Percentiles rank a stretch among this genome's conserved stretches.
Conservation (phyloP, 1,140 invertebrate species). For the Augochlora pura region DNA sequence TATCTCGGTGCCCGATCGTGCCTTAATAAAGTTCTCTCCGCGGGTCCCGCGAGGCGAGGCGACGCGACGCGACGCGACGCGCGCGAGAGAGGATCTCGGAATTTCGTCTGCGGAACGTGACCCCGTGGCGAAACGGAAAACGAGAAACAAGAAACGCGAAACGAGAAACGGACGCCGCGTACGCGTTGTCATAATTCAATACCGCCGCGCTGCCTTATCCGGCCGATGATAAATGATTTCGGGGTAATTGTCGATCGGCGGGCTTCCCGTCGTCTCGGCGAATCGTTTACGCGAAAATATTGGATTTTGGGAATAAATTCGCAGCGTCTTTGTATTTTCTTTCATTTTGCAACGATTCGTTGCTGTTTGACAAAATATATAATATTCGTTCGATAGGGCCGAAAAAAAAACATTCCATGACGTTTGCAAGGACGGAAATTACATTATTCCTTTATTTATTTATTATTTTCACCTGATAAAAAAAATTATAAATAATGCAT, state of each 20-base stretch:
- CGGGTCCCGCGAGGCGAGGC: neutral
- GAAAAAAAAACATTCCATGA: too few relatives aligned
- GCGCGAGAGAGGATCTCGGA: conserved; percentile 13
- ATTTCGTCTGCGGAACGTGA: conserved; percentile 41
- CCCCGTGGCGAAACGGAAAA: conserved; percentile 5
- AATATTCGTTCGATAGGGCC: too few relatives aligned
- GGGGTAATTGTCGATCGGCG: neutral
- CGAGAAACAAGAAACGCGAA: neutral
- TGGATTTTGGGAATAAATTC: too few relatives aligned
- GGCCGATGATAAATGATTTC: conserved; percentile 27
- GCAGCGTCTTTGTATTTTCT: too few relatives aligned
- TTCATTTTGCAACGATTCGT: too few relatives aligned
- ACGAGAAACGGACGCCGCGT: neutral
- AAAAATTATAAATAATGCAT: too few relatives aligned
- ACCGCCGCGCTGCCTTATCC: neutral
- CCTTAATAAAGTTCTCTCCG: conserved; percentile 66
- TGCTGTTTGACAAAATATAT: too few relatives aligned
- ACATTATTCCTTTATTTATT: too few relatives aligned
- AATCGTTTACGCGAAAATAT: too few relatives aligned
- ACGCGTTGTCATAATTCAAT: conserved; percentile 36
- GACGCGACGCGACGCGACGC: neutral
- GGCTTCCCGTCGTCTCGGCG: neutral
- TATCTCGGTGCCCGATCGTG: conserved; percentile 60
- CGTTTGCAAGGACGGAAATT: too few relatives aligned
- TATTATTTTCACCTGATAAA: too few relatives aligned